These are phyloP conservation scores for Peromyscus aztecus DNA, from an alignment of 2,797 vertebrate genomes.

Conservation along the genomic window DNA sequence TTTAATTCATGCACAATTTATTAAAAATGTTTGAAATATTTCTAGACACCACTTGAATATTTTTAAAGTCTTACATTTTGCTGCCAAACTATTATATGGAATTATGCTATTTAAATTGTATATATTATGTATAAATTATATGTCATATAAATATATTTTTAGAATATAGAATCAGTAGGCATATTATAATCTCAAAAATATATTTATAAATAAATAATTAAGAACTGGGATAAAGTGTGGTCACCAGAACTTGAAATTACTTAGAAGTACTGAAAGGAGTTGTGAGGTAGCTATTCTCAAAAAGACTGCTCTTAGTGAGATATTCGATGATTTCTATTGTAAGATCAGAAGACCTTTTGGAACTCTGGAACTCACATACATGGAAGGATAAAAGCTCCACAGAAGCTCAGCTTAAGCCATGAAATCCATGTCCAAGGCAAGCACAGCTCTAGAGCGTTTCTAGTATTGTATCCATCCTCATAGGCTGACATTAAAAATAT, in stretches of 20 bases:
- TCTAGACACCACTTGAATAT: not conserved
- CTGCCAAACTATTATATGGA: not conserved
- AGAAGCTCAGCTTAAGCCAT: not conserved
- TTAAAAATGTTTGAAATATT: conserved; percentile 48
- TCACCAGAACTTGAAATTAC: conserved; percentile 16
- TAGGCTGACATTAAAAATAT: not conserved
- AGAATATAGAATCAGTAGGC: not conserved
- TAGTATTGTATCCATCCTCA: not conserved
- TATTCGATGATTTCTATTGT: not conserved
- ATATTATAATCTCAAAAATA: not conserved
- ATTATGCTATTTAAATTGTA: not conserved
- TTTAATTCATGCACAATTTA: conserved; percentile 72
- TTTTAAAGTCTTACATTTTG: conserved; percentile 28
- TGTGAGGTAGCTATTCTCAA: not conserved
- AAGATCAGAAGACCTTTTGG: not conserved
- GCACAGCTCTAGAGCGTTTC: not conserved
- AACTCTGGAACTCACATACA: not conserved
- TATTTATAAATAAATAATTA: not conserved
- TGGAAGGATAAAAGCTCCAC: not conserved
- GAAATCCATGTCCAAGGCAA: not conserved
- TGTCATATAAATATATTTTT: not conserved
- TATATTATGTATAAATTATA: not conserved
- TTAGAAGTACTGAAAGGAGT: not conserved
- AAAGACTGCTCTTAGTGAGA: not conserved
- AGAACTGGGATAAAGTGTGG: not conserved